Evolutionary conservation across 2,113 vertebrate genomes (phyloP).

Genomic region (Ciconia stormi): DNA sequence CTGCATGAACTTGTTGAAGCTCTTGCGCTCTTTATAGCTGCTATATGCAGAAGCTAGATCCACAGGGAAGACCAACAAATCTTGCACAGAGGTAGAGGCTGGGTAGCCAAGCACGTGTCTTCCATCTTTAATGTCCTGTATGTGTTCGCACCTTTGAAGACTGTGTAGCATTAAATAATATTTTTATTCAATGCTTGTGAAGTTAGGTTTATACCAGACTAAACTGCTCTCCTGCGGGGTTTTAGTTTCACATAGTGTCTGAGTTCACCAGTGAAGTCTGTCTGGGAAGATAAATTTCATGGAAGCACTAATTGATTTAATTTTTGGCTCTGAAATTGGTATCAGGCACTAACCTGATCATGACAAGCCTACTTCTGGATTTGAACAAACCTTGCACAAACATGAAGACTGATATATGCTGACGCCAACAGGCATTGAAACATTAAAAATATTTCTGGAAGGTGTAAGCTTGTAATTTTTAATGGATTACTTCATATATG

Average conservation of each 20-base stretch:
- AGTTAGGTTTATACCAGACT: neutral
- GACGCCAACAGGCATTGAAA: neutral
- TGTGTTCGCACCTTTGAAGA: neutral
- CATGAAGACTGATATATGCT: neutral
- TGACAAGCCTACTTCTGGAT: neutral
- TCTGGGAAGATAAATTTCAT: neutral
- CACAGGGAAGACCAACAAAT: neutral
- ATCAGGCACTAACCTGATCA: neutral
- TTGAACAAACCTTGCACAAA: neutral
- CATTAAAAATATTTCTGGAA: neutral
- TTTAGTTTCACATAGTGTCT: neutral
- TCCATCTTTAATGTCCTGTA: neutral
- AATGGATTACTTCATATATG: neutral
- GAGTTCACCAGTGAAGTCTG: neutral
- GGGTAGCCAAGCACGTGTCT: neutral
- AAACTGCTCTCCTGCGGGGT: neutral
- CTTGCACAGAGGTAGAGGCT: neutral
- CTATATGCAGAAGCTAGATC: neutral
- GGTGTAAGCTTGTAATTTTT: neutral
- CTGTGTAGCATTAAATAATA: neutral
- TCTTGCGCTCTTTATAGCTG: neutral
- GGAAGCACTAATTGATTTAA: neutral
- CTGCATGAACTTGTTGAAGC: neutral
- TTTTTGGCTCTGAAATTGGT: neutral
- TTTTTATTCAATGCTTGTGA: neutral